These are phyloP conservation scores for Pristiophorus japonicus DNA, from an alignment of 2,113 vertebrate genomes.

Conservation along the genomic window DNA sequence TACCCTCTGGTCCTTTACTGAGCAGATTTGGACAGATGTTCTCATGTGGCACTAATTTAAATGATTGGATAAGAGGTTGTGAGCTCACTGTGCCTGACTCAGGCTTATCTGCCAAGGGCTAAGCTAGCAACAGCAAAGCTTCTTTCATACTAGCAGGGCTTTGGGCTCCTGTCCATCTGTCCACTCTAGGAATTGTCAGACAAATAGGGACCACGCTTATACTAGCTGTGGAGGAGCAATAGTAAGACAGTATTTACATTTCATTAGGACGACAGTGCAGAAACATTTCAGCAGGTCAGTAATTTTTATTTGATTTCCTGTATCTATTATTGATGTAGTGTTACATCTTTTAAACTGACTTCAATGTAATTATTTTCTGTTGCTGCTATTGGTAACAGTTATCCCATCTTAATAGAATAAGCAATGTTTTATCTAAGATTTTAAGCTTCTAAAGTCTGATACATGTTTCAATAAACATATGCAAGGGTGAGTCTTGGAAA, in stretches of 20 bases:
- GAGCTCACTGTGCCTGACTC: slow-evolving; percentile 47
- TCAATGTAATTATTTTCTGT: slow-evolving; percentile 15
- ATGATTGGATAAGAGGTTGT: slow-evolving; percentile 53
- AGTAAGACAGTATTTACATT: slow-evolving; percentile 40
- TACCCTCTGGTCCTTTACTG: slow-evolving; percentile 58
- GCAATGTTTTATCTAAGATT: background rate
- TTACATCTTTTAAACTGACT: background rate
- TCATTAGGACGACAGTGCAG: slow-evolving; percentile 36
- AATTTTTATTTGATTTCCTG: slow-evolving; percentile 38
- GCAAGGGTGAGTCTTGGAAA: background rate
- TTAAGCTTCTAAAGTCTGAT: background rate
- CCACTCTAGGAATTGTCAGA: slow-evolving; percentile 44
- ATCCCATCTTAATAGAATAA: background rate
- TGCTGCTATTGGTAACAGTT: background rate
- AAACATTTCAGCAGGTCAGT: slow-evolving; percentile 63
- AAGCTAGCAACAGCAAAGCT: slow-evolving; percentile 43
- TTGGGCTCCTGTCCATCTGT: slow-evolving; percentile 50
- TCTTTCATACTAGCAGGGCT: slow-evolving; percentile 44
- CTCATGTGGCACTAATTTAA: slow-evolving; percentile 64
- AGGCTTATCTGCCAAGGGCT: slow-evolving; percentile 51
- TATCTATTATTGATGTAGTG: slow-evolving; percentile 3
- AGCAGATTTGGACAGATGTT: slow-evolving; percentile 59
- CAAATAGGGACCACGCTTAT: slow-evolving; percentile 38
- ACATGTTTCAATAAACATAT: background rate
- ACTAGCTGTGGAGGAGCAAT: slow-evolving; percentile 39